These are phyloP conservation scores for Melieria picta DNA, from an alignment of 2,888 invertebrate species.

Conservation along the genomic window DNA sequence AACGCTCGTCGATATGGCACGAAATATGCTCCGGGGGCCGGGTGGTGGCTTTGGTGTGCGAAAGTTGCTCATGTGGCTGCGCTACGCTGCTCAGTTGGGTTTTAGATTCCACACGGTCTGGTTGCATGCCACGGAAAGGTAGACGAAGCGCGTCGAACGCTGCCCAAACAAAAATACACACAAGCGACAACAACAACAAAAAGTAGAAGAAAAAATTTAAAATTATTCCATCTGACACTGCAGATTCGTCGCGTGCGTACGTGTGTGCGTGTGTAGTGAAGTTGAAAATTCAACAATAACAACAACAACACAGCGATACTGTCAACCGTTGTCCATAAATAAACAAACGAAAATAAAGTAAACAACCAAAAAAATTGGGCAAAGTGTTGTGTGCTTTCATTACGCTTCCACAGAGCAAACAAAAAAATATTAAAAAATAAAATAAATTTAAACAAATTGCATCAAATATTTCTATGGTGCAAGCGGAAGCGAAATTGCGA, in stretches of 20 bases:
- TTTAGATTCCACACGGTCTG: slow-evolving; percentile 49
- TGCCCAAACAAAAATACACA: neutral
- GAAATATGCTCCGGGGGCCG: slow-evolving; percentile 7
- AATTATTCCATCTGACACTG: neutral
- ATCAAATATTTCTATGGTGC: neutral
- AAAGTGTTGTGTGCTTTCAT: too few relatives aligned
- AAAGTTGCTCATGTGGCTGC: slow-evolving; percentile 17
- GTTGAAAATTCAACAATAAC: neutral
- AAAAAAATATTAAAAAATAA: neutral
- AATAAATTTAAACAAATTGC: neutral
- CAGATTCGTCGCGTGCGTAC: neutral
- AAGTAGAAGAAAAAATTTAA: slow-evolving; percentile 4
- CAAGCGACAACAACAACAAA: neutral
- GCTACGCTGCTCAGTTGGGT: slow-evolving; percentile 42
- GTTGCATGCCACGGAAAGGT: slow-evolving; percentile 39
- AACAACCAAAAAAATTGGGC: neutral
- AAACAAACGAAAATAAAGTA: neutral
- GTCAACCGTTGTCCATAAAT: too few relatives aligned
- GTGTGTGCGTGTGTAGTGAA: neutral
- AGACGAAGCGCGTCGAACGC: neutral
- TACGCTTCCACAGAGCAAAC: too few relatives aligned
- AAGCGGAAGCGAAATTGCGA: neutral
- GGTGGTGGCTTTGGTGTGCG: slow-evolving; percentile 3
- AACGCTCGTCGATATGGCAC: too few relatives aligned
- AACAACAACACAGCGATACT: neutral